phyloP scores from a whole-genome alignment of 2,888 invertebrate species.

The Parasteatoda lunata region DNA sequence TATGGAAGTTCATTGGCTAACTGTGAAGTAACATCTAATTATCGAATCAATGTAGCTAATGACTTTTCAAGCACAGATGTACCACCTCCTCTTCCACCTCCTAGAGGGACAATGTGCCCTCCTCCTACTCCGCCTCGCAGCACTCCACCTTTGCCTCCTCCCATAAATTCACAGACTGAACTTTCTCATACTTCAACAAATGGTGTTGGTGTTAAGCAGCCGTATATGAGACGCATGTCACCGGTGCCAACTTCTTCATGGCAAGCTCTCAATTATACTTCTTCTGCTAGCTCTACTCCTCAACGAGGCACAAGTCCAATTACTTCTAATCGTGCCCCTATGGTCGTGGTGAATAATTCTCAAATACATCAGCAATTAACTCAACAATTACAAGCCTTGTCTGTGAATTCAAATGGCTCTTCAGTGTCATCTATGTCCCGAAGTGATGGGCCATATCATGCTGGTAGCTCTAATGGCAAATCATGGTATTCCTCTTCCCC shows the following conservation, averaged over 20 bases:
- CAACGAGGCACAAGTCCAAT: conserved; percentile 80
- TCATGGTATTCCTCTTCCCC: conserved; percentile 69
- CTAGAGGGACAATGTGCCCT: conserved; percentile 74
- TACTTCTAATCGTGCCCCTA: conserved; percentile 81
- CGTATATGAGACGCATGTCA: conserved; percentile 85
- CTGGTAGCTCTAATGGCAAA: conserved; percentile 63
- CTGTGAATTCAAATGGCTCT: conserved; percentile 78
- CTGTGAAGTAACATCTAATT: conserved; percentile 57
- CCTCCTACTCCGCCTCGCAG: conserved; percentile 79
- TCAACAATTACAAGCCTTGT: conserved; percentile 91
- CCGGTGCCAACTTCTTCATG: conserved; percentile 76
- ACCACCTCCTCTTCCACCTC: conserved; percentile 72
- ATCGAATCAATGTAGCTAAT: conserved; percentile 58
- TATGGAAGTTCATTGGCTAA: conserved; percentile 59
- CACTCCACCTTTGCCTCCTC: conserved; percentile 78
- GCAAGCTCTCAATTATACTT: conserved; percentile 58
- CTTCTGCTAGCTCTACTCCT: conserved; percentile 71
- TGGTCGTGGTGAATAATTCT: conserved; percentile 79
- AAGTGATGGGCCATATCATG: conserved; percentile 79
- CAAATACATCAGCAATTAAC: conserved; percentile 84
- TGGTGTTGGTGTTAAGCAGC: conserved; percentile 75
- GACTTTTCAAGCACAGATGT: conserved; percentile 68
- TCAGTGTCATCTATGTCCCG: conserved; percentile 42
- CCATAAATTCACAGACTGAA: conserved; percentile 75
- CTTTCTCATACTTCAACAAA: conserved; percentile 58